Evolutionary conservation across 2,888 invertebrate genomes (phyloP).

Genomic region (Macaria liturata): DNA sequence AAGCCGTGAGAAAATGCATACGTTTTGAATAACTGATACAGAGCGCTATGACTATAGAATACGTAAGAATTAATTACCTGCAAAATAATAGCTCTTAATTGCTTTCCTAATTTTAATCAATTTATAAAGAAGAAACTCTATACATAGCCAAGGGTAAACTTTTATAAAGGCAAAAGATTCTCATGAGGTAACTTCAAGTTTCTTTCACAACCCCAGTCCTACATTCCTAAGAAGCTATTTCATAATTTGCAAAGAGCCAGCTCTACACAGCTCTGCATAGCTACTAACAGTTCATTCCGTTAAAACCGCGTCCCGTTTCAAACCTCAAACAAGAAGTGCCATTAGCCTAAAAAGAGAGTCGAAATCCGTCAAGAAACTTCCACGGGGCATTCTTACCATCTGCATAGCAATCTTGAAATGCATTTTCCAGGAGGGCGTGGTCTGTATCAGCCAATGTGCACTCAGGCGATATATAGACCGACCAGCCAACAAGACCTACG

Average conservation of each 20-base stretch:
- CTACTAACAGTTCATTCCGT: constrained; percentile 5
- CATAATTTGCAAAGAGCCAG: constrained; percentile 4
- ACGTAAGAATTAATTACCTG: no score
- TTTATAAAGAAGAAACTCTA: no score
- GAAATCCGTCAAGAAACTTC: constrained; percentile 58
- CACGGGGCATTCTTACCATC: constrained; percentile 63
- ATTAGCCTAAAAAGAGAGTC: constrained; percentile 62
- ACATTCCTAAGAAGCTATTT: not conserved
- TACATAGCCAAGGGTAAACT: no score
- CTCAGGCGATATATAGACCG: constrained; percentile 79
- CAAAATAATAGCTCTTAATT: no score
- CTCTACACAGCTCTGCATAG: not conserved
- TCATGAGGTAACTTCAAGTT: no score
- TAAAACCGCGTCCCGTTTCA: constrained; percentile 30
- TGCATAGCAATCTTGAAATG: constrained; percentile 82
- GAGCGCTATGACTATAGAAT: no score
- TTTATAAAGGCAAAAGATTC: no score
- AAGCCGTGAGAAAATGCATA: no score
- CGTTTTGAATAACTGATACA: no score
- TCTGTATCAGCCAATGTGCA: constrained; percentile 81
- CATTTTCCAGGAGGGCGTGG: constrained; percentile 80
- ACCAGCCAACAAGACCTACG: constrained; percentile 49
- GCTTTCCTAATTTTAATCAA: no score
- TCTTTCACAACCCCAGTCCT: no score
- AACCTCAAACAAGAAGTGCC: constrained; percentile 34